A percentile compares a stretch with the other conserved stretches of the same genome.
Conservation (phyloP, 2,113 vertebrate species). For the Engraulis encrasicolus region DNA sequence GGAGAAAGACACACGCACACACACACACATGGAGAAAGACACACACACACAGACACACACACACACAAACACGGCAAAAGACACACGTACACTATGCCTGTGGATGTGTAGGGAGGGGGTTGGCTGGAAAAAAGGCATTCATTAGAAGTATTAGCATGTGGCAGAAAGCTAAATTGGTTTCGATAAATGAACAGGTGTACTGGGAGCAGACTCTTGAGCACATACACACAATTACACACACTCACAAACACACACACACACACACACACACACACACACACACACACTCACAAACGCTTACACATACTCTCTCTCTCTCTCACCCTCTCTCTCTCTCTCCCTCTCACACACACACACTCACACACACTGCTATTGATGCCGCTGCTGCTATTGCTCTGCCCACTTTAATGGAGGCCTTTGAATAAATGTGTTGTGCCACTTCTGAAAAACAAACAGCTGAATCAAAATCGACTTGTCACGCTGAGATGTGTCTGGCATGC, state of each 20-base stretch:
- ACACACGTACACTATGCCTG: too few relatives aligned
- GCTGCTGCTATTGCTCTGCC: too few relatives aligned
- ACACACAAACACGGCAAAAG: too few relatives aligned
- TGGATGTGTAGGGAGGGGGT: too few relatives aligned
- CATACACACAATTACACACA: constrained; percentile 51
- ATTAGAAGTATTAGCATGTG: constrained; percentile 54
- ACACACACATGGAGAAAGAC: too few relatives aligned
- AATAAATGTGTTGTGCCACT: constrained; percentile 18
- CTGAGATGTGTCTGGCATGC: constrained; percentile 32
- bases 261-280: not conserved
- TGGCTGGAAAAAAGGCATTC: constrained; percentile 35
- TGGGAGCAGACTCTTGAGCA: constrained; percentile 45
- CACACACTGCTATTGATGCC: constrained; percentile 35
- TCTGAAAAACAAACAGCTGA: constrained; percentile 24
- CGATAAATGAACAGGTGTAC: constrained; percentile 48
- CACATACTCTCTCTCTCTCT: not conserved
- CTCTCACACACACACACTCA: not conserved
- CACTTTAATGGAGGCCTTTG: constrained; percentile 39
- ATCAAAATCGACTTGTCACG: constrained; percentile 46
- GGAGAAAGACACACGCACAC: too few relatives aligned
- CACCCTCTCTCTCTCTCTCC: not conserved
- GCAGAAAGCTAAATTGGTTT: constrained; percentile 50
- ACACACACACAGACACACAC: too few relatives aligned
- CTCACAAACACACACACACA: not conserved
- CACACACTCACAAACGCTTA: not conserved